Evolutionary conservation across 2,113 vertebrate genomes (phyloP), one percentile per base, ranked within the genome.

Genomic region (Apteryx mantelli): DNA sequence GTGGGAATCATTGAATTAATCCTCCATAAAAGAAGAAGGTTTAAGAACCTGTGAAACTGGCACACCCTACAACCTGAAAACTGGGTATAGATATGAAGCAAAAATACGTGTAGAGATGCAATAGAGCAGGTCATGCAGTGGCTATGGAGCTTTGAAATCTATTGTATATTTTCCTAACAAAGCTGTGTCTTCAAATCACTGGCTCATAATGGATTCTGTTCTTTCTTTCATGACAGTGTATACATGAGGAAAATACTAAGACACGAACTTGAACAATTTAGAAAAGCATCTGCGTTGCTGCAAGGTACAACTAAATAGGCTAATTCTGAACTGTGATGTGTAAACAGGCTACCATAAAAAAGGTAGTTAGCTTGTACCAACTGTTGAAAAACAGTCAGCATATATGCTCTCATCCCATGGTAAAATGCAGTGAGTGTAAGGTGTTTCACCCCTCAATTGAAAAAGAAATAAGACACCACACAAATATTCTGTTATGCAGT

Each of bases 1-100:
- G 61, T 74, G 87, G 79, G 84, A 94, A 85, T 88, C n/a, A 60
- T 32, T 81, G 55, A 91, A 89, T 66, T 88, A 95, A 90, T 77
- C 36, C 46, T 28, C 10, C 26, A 30, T 44, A 75, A 42, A 9
- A 85, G 12, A 70, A 85, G 9, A 30, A 91, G 92, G 40, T 92
- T 89, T 85, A 80, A 80, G 36, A 83, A 85, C 70, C 92, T 17
- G 2, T 89, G 42, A 93, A 97, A 92, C 46, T 74, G 71, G 84
- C 58, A 88, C 68, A 93, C 13, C 14, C 40, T 88, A 91, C n/a
- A 77, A 75, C 8, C 30, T 81, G 40, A 91, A 91, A 93, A 92
- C 16, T 68, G 50, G 50, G 68, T 81, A 22, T 16, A 14, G 40
- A 74, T 56, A 60, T 24, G 5, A 8, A 81, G 32, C 7, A 94